Evolutionary conservation across 2,113 vertebrate genomes (phyloP).

Genomic region (Sapajus apella): DNA sequence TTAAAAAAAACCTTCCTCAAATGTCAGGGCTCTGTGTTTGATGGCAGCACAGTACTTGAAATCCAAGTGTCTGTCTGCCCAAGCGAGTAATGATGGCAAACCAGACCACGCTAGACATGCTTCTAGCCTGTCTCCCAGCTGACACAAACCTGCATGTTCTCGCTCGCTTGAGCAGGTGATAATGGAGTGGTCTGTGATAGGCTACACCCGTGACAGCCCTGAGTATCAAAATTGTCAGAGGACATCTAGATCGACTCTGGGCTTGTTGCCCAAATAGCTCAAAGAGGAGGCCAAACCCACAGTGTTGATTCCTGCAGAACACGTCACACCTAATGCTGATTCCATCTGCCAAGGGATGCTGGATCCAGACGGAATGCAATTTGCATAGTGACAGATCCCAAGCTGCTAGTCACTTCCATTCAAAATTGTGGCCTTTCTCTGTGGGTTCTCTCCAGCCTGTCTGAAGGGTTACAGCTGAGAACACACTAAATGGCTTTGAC

Average conservation of each 20-base stretch:
- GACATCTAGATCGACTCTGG: not conserved
- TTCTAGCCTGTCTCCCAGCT: not conserved
- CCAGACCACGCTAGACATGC: not conserved
- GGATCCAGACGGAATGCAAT: not conserved
- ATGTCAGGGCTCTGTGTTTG: not conserved
- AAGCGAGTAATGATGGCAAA: not conserved
- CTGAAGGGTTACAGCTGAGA: not conserved
- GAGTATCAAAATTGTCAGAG: not conserved
- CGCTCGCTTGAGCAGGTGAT: not conserved
- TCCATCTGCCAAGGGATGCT: not conserved
- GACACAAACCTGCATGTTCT: not conserved
- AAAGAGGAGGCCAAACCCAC: conserved; percentile 24
- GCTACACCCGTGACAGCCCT: not conserved
- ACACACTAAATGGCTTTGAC: not conserved
- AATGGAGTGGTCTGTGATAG: not conserved
- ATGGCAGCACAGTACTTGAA: not conserved
- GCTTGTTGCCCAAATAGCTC: not conserved
- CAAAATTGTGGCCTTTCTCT: not conserved
- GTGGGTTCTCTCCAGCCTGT: not conserved
- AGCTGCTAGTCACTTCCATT: not conserved
- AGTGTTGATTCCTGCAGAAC: not conserved
- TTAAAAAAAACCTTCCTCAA: not conserved
- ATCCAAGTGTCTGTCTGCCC: not conserved
- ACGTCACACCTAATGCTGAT: not conserved
- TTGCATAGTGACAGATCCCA: not conserved